Percentiles rank a stretch among this genome's conserved stretches.
phyloP scores from a whole-genome alignment of 2,797 vertebrate species.

The Chromis chromis region DNA sequence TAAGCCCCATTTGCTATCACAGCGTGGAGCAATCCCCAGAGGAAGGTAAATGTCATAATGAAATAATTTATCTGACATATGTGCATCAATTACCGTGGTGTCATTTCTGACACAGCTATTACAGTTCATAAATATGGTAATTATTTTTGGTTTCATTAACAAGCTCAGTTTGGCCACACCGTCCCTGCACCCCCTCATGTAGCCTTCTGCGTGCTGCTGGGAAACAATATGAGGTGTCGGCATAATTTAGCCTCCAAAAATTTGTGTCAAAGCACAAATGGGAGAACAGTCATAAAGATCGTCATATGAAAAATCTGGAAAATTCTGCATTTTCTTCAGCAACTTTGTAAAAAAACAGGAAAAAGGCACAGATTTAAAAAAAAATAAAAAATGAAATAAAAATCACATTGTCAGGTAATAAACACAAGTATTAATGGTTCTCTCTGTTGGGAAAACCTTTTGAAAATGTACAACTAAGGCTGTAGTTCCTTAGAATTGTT shows the following conservation, averaged over 20 bases:
- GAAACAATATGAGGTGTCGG: conserved; percentile 20
- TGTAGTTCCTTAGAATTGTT: background rate
- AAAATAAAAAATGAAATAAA: too few relatives aligned
- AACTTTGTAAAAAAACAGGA: background rate
- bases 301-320: conserved; percentile 18
- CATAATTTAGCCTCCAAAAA: conserved; percentile 33
- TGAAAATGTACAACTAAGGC: background rate
- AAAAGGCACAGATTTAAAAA: background rate
- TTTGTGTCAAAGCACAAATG: conserved; percentile 31
- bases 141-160: conserved; percentile 48
- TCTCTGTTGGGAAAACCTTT: background rate
- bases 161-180: conserved; percentile 7
- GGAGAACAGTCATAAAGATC: conserved; percentile 31
- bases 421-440: background rate
- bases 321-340: conserved; percentile 1
- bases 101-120: conserved; percentile 41
- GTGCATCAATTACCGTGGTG: conserved; percentile 32
- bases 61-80: conserved; percentile 37
- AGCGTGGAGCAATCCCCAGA: conserved; percentile 38
- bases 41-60: conserved; percentile 47
- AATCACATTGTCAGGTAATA: background rate
- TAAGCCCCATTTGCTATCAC: conserved; percentile 47
- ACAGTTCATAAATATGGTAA: conserved; percentile 42
- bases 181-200: conserved; percentile 1
- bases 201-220: conserved; percentile 1